Evolutionary conservation across 2,797 vertebrate genomes (phyloP).

Genomic region (Paramormyrops hopkinsi): DNA sequence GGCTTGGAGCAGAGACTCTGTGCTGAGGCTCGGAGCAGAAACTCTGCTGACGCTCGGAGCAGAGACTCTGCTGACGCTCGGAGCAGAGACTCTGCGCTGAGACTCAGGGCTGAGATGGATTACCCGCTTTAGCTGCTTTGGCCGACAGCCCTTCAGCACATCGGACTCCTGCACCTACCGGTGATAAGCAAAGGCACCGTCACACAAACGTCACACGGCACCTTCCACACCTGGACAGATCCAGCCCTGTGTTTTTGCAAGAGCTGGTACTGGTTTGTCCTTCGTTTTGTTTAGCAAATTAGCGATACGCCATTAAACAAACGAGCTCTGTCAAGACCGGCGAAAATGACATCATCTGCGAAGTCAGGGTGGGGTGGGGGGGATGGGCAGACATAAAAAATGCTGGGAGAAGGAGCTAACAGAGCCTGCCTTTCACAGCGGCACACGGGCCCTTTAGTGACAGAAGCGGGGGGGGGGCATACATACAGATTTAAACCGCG

Average conservation of each 20-base stretch:
- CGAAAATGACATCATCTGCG: neutral
- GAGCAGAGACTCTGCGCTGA: neutral
- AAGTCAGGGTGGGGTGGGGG: neutral
- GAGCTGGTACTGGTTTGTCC: neutral
- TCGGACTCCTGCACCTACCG: neutral
- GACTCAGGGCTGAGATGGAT: neutral
- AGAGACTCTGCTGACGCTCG: too few species aligned
- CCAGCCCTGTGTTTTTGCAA: neutral
- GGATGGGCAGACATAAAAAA: neutral
- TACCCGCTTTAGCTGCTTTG: constrained; percentile 5
- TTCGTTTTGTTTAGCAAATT: neutral
- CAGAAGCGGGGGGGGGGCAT: neutral
- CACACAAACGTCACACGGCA: neutral
- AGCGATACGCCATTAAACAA: neutral
- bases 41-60: too few species aligned
- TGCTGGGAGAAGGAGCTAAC: neutral
- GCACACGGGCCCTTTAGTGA: neutral
- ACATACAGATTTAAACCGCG: neutral
- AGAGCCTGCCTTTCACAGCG: neutral
- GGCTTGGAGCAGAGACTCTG: too few species aligned
- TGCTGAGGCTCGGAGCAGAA: too few species aligned
- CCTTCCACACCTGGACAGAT: neutral
- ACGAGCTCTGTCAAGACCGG: neutral
- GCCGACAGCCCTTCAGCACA: constrained; percentile 4
- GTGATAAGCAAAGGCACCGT: neutral